Evolutionary conservation across 1,140 invertebrate species (phyloP).

Genomic region (Procambarus virginalis): DNA sequence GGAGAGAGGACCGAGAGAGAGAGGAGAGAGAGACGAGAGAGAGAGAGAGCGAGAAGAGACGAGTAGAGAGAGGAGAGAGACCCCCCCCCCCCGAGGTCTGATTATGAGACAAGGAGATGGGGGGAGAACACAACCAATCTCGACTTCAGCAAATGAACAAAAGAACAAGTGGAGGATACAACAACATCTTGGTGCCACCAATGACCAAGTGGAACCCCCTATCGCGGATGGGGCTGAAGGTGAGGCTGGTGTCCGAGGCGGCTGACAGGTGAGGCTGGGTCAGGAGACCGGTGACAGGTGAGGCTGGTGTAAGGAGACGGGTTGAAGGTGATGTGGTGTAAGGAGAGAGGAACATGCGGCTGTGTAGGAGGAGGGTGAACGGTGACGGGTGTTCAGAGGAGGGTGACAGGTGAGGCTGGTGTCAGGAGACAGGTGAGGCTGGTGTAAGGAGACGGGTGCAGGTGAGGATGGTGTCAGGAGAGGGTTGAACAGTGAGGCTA

Average conservation of each 20-base stretch:
- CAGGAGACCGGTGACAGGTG: neutral
- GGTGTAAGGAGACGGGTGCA: too few species aligned
- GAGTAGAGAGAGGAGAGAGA: slow-evolving; percentile 12
- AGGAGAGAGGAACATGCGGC: too few species aligned
- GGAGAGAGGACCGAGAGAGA: slow-evolving; percentile 28
- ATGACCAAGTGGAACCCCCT: neutral
- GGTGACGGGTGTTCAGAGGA: too few species aligned
- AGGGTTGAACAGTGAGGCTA: neutral
- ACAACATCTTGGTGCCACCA: neutral
- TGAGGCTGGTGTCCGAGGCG: too few species aligned
- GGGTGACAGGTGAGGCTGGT: too few species aligned
- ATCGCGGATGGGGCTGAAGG: too few species aligned
- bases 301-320: neutral
- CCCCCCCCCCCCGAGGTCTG: too few species aligned
- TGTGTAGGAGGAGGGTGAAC: too few species aligned
- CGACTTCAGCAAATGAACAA: neutral
- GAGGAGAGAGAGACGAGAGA: slow-evolving; percentile 33
- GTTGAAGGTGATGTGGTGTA: too few species aligned
- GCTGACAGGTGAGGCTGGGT: neutral
- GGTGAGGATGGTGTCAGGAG: too few species aligned
- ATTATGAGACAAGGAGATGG: neutral
- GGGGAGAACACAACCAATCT: neutral
- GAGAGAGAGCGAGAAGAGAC: slow-evolving; percentile 6
- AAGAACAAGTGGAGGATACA: too few species aligned
- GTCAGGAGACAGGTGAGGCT: neutral